Conservation (phyloP, 2,888 invertebrate species). For the Eurytoma adleriae region DNA sequence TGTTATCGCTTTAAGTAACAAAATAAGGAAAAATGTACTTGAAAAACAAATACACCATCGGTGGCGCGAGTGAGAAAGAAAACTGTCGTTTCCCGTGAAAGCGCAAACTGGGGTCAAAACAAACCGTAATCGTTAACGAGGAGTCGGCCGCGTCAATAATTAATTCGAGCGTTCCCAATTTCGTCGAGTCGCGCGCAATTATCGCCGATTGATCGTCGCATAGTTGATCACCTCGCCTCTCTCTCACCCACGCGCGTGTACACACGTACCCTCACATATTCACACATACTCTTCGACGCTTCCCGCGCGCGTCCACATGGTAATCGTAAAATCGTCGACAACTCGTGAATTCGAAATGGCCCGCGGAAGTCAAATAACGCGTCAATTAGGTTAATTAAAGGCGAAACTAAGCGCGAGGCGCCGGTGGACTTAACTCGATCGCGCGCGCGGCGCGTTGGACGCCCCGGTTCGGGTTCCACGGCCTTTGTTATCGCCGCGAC, state of each 20-base stretch:
- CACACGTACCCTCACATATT: too few species aligned
- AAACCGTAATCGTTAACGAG: slow-evolving; percentile 13
- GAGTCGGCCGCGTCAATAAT: slow-evolving; percentile 16
- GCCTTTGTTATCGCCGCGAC: too few species aligned
- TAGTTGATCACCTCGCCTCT: slow-evolving; percentile 23
- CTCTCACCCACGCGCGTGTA: too few species aligned
- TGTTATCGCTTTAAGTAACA: too few species aligned
- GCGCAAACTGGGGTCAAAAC: neutral
- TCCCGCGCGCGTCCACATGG: too few species aligned
- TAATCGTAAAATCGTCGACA: slow-evolving; percentile 18
- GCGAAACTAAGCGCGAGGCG: neutral
- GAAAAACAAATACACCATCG: neutral
- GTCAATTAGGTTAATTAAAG: slow-evolving; percentile 24
- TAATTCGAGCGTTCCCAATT: slow-evolving; percentile 33
- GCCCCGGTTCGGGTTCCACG: too few species aligned
- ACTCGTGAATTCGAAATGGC: slow-evolving; percentile 32
- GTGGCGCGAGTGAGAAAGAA: neutral
- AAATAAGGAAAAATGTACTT: neutral
- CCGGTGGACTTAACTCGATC: too few species aligned
- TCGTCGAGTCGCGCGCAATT: slow-evolving; percentile 19
- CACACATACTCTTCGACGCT: too few species aligned
- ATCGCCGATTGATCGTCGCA: slow-evolving; percentile 32
- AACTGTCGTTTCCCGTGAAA: neutral
- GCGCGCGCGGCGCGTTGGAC: too few species aligned
- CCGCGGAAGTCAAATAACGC: neutral